Conservation (phyloP, 2,113 vertebrate species). For the Carollia perspicillata region DNA sequence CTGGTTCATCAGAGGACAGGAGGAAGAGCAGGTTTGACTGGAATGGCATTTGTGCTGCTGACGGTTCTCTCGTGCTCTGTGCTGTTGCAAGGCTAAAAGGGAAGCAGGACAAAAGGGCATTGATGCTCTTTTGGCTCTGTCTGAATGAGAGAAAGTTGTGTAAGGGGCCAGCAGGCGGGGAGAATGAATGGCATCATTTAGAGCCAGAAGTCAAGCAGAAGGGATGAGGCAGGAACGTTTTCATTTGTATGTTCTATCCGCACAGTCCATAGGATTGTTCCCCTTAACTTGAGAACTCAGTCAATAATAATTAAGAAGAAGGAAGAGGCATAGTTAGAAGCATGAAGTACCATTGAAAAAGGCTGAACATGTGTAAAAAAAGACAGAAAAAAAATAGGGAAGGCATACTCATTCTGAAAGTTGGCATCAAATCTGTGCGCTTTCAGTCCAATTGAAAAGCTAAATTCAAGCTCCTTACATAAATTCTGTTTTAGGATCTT, state of each 20-base stretch:
- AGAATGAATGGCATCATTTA: constrained; percentile 42
- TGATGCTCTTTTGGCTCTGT: constrained; percentile 1
- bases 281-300: neutral
- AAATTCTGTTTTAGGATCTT: neutral
- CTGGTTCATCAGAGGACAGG: constrained; percentile 56
- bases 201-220: constrained; percentile 45
- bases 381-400: neutral
- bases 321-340: neutral
- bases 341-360: neutral
- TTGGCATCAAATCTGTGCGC: neutral
- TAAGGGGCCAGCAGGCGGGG: neutral
- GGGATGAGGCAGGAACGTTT: constrained; percentile 10
- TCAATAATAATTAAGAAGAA: constrained; percentile 8
- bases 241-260: neutral
- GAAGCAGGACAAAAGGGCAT: constrained; percentile 41
- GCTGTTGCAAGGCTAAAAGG: neutral
- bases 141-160: constrained; percentile 51
- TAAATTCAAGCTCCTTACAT: neutral
- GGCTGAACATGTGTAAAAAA: neutral
- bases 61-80: constrained; percentile 25
- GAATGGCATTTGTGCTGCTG: neutral
- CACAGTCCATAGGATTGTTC: constrained; percentile 3
- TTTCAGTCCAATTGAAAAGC: neutral
- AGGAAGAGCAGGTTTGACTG: constrained; percentile 40
- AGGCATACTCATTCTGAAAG: neutral